Percentiles rank a stretch among this genome's conserved stretches.
Evolutionary conservation across 2,113 vertebrate genomes (phyloP).

Genomic region (Pica pica): DNA sequence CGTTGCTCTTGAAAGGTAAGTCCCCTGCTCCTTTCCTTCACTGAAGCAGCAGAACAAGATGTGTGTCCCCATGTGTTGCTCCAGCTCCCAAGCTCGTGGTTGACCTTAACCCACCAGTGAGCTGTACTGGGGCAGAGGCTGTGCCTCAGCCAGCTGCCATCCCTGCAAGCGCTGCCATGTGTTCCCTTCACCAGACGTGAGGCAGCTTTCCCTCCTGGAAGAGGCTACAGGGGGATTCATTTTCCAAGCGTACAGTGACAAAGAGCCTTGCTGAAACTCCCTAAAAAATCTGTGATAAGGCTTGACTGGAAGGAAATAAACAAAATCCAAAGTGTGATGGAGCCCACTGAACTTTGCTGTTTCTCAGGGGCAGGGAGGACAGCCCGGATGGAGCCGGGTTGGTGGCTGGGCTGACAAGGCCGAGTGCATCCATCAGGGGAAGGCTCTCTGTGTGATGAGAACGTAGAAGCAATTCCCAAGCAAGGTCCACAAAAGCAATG

Average conservation of each 20-base stretch:
- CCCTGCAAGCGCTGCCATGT: fast-evolving
- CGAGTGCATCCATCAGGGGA: background rate
- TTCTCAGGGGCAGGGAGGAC: background rate
- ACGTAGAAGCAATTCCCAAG: background rate
- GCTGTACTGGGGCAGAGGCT: background rate
- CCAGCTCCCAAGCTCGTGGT: fast-evolving
- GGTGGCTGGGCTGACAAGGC: background rate
- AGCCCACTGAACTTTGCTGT: background rate
- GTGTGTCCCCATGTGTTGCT: background rate
- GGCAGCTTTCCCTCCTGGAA: background rate
- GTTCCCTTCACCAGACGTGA: fast-evolving
- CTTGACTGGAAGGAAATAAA: background rate
- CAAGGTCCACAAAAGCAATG: background rate
- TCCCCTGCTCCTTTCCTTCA: background rate
- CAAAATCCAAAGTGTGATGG: background rate
- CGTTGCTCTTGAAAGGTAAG: fast-evolving
- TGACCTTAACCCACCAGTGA: background rate
- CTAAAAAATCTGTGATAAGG: background rate
- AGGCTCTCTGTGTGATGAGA: background rate
- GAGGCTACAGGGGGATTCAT: background rate
- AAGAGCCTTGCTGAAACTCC: background rate
- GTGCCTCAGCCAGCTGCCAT: background rate
- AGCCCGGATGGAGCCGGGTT: background rate
- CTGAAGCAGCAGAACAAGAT: fast-evolving
- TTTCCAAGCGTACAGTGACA: background rate